These are phyloP conservation scores for Meloe dianella DNA, from an alignment of 2,888 invertebrate genomes.

Conservation along the genomic window DNA sequence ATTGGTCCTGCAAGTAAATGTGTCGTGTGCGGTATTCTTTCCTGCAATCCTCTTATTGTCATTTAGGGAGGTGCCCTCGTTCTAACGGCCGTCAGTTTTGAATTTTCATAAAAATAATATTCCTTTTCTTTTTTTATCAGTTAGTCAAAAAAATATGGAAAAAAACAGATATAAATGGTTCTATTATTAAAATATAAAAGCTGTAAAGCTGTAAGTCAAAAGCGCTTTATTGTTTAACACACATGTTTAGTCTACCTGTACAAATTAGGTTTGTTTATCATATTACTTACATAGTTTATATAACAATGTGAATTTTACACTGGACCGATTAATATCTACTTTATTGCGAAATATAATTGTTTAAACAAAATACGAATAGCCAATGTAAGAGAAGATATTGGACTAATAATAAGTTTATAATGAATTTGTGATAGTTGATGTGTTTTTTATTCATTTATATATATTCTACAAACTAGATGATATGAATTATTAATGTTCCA, in stretches of 20 bases:
- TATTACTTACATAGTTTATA: slow-evolving; percentile 53
- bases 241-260: slow-evolving; percentile 60
- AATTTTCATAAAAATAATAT: no score
- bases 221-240: slow-evolving; percentile 60
- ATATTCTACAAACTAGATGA: slow-evolving; percentile 30
- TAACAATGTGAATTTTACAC: slow-evolving; percentile 60
- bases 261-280: slow-evolving; percentile 56
- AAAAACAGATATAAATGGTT: background rate
- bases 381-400: slow-evolving; percentile 34
- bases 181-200: background rate
- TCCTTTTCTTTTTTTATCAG: no score
- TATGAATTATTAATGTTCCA: slow-evolving; percentile 24
- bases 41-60: no score
- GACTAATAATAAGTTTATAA: slow-evolving; percentile 21
- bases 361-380: slow-evolving; percentile 14
- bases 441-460: slow-evolving; percentile 1
- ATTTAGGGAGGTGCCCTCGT: no score
- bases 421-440: slow-evolving; percentile 24
- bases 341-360: slow-evolving; percentile 44
- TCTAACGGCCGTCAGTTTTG: no score
- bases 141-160: no score
- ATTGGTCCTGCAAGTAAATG: no score
- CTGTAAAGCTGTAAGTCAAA: slow-evolving; percentile 49
- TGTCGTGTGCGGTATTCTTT: no score
- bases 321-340: slow-evolving; percentile 56